Percentiles rank a stretch among this genome's conserved stretches.
These are phyloP conservation scores for Corapipo altera DNA, from an alignment of 2,113 vertebrate genomes.

Conservation along the genomic window DNA sequence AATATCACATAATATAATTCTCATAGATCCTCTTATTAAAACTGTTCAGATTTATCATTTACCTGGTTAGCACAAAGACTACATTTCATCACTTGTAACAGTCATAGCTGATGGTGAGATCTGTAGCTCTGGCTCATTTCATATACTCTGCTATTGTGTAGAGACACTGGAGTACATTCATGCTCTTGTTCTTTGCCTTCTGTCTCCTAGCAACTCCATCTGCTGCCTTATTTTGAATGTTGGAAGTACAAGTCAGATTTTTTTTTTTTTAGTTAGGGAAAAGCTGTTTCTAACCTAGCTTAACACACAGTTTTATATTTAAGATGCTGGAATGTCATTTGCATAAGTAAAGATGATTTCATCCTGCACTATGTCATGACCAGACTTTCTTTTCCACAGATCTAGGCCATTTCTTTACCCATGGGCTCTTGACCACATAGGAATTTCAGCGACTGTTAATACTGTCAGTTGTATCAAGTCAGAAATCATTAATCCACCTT, in stretches of 20 bases:
- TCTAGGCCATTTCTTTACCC: neutral
- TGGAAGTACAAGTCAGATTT: constrained; percentile 42
- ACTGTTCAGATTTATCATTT: neutral
- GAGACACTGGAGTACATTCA: constrained; percentile 39
- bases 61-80: neutral
- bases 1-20: neutral
- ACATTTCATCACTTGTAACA: neutral
- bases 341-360: neutral
- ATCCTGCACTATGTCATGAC: neutral
- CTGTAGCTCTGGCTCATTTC: neutral
- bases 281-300: constrained; percentile 4
- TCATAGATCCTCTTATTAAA: neutral
- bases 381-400: neutral
- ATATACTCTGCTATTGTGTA: constrained; percentile 14
- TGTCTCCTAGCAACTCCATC: constrained; percentile 72
- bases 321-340: neutral
- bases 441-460: neutral
- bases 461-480: neutral
- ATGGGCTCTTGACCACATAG: neutral
- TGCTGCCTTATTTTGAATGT: constrained; percentile 54
- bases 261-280: constrained; percentile 16
- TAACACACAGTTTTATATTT: constrained; percentile 7
- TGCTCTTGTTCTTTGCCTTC: constrained; percentile 45
- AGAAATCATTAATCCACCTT: neutral
- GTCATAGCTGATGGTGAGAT: neutral